phyloP scores from a whole-genome alignment of 1,140 invertebrate species.

The Eueides isabella region DNA sequence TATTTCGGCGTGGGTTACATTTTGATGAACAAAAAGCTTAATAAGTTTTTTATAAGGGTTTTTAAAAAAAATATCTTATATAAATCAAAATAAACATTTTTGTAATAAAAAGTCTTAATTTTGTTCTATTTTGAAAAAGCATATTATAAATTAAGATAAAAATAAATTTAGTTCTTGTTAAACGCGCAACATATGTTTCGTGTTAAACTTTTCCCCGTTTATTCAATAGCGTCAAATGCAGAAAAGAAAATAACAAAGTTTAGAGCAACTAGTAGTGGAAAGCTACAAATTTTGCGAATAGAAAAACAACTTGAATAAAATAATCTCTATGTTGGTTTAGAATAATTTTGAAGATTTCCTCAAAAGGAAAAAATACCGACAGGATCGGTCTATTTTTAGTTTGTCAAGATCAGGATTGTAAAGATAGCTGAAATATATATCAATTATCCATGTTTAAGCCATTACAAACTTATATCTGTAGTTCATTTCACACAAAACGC shows the following conservation, averaged over 20 bases:
- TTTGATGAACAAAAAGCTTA: no score
- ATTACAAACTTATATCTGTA: no score
- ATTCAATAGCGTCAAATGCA: conserved; percentile 24
- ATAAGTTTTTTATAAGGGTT: background rate
- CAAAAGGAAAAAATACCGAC: no score
- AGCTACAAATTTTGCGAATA: conserved; percentile 2
- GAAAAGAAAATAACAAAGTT: conserved; percentile 30
- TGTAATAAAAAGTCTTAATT: background rate
- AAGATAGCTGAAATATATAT: no score
- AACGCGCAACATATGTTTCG: background rate
- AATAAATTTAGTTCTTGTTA: background rate
- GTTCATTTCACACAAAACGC: no score
- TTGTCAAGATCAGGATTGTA: no score
- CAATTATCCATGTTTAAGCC: no score
- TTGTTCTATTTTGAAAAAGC: background rate
- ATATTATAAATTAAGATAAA: no score
- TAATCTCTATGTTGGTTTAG: background rate
- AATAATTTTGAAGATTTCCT: no score
- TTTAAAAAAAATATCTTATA: background rate
- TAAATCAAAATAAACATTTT: background rate
- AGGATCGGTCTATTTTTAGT: no score
- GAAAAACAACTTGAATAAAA: background rate
- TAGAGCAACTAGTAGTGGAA: conserved; percentile 16
- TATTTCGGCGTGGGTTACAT: no score
- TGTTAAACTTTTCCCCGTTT: conserved; percentile 16